Conservation (phyloP, 1,140 invertebrate genomes). For the Diabrotica undecimpunctata region DNA sequence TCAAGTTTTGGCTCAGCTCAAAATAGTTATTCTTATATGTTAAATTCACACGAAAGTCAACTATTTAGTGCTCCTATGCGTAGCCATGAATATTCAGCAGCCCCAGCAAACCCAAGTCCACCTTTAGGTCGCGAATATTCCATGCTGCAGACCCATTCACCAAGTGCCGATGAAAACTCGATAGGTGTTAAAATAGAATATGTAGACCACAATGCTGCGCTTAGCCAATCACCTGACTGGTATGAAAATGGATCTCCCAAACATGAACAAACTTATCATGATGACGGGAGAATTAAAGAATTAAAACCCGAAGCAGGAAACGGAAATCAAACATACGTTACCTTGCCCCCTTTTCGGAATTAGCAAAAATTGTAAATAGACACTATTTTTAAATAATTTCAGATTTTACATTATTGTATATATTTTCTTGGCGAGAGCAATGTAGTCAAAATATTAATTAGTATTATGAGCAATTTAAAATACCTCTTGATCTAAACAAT, state of each 20-base stretch:
- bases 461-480: neutral
- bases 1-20: conserved; percentile 50
- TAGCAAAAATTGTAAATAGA: conserved; percentile 38
- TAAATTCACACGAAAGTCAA: conserved; percentile 63
- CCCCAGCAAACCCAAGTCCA: conserved; percentile 51
- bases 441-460: conserved; percentile 5
- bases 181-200: conserved; percentile 50
- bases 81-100: conserved; percentile 61
- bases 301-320: conserved; percentile 61
- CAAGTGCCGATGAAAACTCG: conserved; percentile 53
- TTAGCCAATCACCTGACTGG: conserved; percentile 48
- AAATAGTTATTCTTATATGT: conserved; percentile 61
- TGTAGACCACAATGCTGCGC: conserved; percentile 46
- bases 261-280: conserved; percentile 57
- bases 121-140: conserved; percentile 62
- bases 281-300: conserved; percentile 54
- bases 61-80: conserved; percentile 59
- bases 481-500: neutral
- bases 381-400: conserved; percentile 7
- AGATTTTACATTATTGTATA: neutral
- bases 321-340: conserved; percentile 60
- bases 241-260: conserved; percentile 53
- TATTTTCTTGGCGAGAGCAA: neutral
- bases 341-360: conserved; percentile 73
- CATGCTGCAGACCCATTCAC: conserved; percentile 63